Evolutionary conservation across 2,888 invertebrate species (phyloP).

Genomic region (Strigamia transsilvanica): DNA sequence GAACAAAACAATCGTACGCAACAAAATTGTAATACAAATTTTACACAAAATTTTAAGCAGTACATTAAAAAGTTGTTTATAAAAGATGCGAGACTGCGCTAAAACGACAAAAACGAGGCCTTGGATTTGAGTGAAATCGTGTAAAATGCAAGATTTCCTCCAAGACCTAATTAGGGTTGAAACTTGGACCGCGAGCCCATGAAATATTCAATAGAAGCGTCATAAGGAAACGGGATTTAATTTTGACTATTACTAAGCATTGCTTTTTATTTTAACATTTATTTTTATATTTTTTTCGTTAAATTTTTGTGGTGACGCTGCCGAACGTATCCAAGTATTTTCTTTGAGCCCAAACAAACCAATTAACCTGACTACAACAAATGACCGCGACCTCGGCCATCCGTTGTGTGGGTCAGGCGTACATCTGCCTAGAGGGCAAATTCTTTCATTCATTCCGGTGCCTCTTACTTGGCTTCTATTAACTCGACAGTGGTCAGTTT

Average conservation of each 20-base stretch:
- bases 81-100: neutral
- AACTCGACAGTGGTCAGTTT: neutral
- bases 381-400: conserved; percentile 46
- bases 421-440: conserved; percentile 34
- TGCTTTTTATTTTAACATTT: too few species aligned
- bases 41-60: neutral
- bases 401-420: conserved; percentile 46
- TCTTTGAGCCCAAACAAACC: conserved; percentile 34
- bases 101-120: neutral
- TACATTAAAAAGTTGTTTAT: neutral
- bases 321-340: conserved; percentile 10
- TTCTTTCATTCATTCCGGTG: conserved; percentile 44
- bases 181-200: conserved; percentile 14
- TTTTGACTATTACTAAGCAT: neutral
- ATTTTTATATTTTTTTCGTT: neutral
- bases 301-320: neutral
- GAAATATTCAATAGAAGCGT: conserved; percentile 31
- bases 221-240: conserved; percentile 35
- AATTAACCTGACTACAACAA: conserved; percentile 49
- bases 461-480: conserved; percentile 14
- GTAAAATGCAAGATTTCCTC: conserved; percentile 21
- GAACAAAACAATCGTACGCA: neutral
- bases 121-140: conserved; percentile 32
- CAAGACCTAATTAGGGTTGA: conserved; percentile 22
- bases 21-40: neutral